phyloP scores from a whole-genome alignment of 2,797 vertebrate species.

The Propithecus perrieri region DNA sequence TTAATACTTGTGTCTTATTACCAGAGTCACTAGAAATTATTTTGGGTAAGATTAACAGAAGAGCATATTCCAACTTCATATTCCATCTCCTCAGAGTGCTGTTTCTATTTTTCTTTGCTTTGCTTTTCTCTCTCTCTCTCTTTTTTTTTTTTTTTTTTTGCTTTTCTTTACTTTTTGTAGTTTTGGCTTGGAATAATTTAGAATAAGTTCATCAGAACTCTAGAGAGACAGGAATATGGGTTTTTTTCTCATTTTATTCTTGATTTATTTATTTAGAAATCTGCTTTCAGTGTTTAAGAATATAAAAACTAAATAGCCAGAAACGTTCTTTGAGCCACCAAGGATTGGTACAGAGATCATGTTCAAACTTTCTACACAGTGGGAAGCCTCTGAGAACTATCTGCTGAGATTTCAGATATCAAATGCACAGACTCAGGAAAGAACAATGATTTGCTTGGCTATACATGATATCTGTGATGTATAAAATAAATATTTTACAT shows the following conservation, averaged over 20 bases:
- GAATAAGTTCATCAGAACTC: neutral
- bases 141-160: neutral
- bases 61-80: neutral
- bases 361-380: neutral
- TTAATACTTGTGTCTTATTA: slow-evolving; percentile 30
- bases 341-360: neutral
- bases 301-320: slow-evolving; percentile 32
- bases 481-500: neutral
- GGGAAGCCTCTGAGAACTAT: neutral
- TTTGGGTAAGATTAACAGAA: slow-evolving; percentile 47
- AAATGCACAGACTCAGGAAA: neutral
- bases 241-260: neutral
- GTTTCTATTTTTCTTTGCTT: neutral
- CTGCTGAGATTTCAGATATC: neutral
- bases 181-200: slow-evolving; percentile 22
- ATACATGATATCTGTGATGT: neutral
- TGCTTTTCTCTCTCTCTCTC: neutral
- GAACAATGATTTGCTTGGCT: neutral
- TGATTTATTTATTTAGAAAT: neutral
- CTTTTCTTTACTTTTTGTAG: neutral
- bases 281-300: slow-evolving; percentile 37
- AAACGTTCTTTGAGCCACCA: neutral
- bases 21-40: slow-evolving; percentile 1
- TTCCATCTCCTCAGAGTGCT: neutral
- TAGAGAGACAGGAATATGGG: slow-evolving; percentile 14